These are phyloP conservation scores for Cheirogaleus major DNA, from an alignment of 2,797 vertebrate genomes.

Conservation along the genomic window DNA sequence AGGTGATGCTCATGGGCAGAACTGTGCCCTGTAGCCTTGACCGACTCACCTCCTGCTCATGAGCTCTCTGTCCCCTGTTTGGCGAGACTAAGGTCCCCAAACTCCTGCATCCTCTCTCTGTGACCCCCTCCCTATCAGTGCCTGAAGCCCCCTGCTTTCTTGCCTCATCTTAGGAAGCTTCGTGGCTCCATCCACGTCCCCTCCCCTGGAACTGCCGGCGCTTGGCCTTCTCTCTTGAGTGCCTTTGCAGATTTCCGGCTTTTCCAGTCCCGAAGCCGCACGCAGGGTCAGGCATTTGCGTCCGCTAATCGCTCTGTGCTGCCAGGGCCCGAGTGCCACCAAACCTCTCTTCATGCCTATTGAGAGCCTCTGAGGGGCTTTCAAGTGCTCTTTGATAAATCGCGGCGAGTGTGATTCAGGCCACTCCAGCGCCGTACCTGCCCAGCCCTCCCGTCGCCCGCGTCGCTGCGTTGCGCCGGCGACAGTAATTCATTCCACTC, in stretches of 20 bases:
- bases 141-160: background rate
- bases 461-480: slow-evolving; percentile 84
- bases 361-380: slow-evolving; percentile 92
- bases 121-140: background rate
- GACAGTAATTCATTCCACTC: slow-evolving; percentile 87
- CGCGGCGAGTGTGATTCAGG: slow-evolving; percentile 89
- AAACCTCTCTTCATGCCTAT: slow-evolving; percentile 90
- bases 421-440: slow-evolving; percentile 88
- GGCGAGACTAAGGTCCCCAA: background rate
- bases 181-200: background rate
- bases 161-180: background rate
- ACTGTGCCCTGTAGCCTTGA: fast-evolving
- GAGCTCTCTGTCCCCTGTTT: background rate
- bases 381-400: slow-evolving; percentile 95
- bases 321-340: slow-evolving; percentile 84
- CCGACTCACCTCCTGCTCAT: too few relatives aligned
- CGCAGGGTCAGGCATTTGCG: slow-evolving; percentile 76
- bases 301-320: slow-evolving; percentile 77
- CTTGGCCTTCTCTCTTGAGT: background rate
- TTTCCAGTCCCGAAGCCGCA: slow-evolving; percentile 43
- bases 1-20: background rate
- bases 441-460: slow-evolving; percentile 84
- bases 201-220: background rate
- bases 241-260: slow-evolving; percentile 77
- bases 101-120: too few relatives aligned